These are phyloP conservation scores for Xyrauchen texanus DNA, from an alignment of 2,113 vertebrate genomes.

Conservation along the genomic window DNA sequence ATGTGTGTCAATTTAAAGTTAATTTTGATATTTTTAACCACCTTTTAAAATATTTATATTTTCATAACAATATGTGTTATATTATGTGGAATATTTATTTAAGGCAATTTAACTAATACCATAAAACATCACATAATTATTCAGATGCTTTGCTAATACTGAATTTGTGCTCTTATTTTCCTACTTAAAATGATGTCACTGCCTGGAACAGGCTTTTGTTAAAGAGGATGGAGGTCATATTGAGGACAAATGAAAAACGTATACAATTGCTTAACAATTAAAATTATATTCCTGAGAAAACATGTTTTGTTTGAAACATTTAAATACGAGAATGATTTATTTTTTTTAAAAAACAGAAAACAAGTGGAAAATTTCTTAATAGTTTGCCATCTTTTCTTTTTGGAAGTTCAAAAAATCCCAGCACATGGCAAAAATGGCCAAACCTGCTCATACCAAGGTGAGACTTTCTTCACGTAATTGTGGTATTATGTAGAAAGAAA, in stretches of 20 bases:
- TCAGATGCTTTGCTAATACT: too few relatives aligned
- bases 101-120: too few relatives aligned
- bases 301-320: background rate
- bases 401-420: background rate
- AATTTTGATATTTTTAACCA: too few relatives aligned
- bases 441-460: background rate
- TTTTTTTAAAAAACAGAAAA: slow-evolving; percentile 18
- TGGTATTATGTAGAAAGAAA: too few relatives aligned
- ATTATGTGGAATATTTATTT: too few relatives aligned
- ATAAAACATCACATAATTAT: too few relatives aligned
- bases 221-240: too few relatives aligned
- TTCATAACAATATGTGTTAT: too few relatives aligned
- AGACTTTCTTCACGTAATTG: background rate
- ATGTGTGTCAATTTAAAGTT: too few relatives aligned
- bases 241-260: background rate
- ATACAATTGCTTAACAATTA: background rate
- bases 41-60: too few relatives aligned
- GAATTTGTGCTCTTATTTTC: background rate
- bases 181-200: background rate
- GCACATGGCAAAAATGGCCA: background rate
- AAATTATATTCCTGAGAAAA: background rate
- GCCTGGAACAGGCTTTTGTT: background rate
- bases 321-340: background rate
- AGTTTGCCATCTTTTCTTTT: background rate
- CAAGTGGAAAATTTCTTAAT: background rate